Evolutionary conservation across 2,888 invertebrate species (phyloP), one percentile per base, ranked within the genome.

Genomic region (Pterostichus madidus): DNA sequence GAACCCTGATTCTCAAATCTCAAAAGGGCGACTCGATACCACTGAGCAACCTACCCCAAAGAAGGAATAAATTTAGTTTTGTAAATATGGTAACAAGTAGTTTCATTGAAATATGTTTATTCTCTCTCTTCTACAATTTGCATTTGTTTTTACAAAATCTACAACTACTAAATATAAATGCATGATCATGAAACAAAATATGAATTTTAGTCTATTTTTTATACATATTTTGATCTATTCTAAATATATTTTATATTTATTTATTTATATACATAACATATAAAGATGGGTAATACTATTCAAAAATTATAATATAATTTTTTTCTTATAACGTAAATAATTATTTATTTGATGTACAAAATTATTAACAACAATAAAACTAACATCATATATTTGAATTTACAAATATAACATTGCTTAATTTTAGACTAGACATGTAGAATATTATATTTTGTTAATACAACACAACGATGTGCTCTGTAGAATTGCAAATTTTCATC

Each of bases 361-460:
- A 35, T 68, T 39, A 52, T 13, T 68, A 68, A 68, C 39, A 68
- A 68, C 61, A 61, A 15, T 61, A 31, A 6, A 61, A 61, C 61
- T 52, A 61, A 31, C 24, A 24, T 24, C 24, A 24, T 24, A 61
- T 17, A 61, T 61, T 61, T 11, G 13, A 5, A 61, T 39, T 15
- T 68, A 68, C 68, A 39, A 39, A 35, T 5, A 68, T 35, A 68
- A 35, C 68, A 31, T 68, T 5, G 68, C 68, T 68, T 68, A 68
- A 68, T 68, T 39, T 39, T 68, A 68, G 68, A 68, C 68, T 68
- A 68, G 68, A 68, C n/a, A 68, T 39, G 0, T 52, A 52, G 15
- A 61, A n/a, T 17, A 31, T 61, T 0, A 24, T 61, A 10, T 61
- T 13, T 61, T 61, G 6, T 31, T 32, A 1, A 13, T 10, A n/a